Percentiles rank a stretch among this genome's conserved stretches.
Evolutionary conservation across 2,888 invertebrate genomes (phyloP).

Genomic region (Ashinkailepas kermadecensis): DNA sequence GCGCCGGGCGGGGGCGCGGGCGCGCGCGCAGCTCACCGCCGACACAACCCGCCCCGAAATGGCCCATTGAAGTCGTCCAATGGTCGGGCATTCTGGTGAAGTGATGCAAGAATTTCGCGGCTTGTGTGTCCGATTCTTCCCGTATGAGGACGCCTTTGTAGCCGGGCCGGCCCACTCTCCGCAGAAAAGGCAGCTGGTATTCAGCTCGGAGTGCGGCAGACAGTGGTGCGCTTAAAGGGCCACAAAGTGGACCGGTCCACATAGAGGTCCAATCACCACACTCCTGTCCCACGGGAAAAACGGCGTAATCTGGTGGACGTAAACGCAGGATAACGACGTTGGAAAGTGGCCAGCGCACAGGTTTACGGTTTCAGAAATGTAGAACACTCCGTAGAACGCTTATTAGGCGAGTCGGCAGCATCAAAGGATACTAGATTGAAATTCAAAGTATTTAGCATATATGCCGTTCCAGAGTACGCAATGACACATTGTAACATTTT

Average conservation of each 20-base stretch:
- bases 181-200: background rate
- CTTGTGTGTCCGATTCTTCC: constrained; percentile 9
- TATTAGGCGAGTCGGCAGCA: no score
- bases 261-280: background rate
- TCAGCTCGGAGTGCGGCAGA: background rate
- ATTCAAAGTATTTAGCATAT: no score
- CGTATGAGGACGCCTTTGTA: background rate
- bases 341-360: background rate
- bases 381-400: background rate
- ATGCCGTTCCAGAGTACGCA: no score
- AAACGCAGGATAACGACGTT: background rate
- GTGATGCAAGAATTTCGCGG: constrained; percentile 17
- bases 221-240: background rate
- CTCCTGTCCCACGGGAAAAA: background rate
- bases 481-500: no score
- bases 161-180: background rate
- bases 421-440: no score
- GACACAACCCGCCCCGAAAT: background rate
- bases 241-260: background rate
- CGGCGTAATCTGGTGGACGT: background rate
- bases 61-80: background rate
- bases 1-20: no score
- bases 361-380: background rate
- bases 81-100: background rate
- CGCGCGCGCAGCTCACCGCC: background rate